Conservation (phyloP, 2,113 vertebrate species). For the Hypomesus transpacificus region DNA sequence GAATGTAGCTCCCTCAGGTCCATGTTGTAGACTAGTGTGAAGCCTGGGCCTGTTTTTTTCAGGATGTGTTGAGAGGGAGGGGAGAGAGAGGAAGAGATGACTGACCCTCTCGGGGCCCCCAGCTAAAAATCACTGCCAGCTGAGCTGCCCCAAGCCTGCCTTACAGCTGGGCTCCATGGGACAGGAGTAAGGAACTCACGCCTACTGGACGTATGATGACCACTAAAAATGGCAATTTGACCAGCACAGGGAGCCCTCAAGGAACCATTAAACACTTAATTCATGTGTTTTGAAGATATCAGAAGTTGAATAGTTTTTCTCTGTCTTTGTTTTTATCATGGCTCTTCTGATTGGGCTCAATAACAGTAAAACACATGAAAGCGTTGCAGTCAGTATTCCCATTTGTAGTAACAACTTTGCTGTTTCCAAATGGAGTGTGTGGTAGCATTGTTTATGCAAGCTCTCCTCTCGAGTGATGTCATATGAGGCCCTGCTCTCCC, state of each 20-base stretch:
- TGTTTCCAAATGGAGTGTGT: not conserved
- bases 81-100: constrained; percentile 30
- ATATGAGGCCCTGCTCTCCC: constrained; percentile 16
- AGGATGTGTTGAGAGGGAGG: constrained; percentile 52
- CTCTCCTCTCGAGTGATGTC: constrained; percentile 20
- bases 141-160: constrained; percentile 52
- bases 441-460: not conserved
- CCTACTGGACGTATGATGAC: too few relatives aligned
- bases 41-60: constrained; percentile 59
- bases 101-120: constrained; percentile 35
- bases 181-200: too few relatives aligned
- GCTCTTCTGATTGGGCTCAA: too few relatives aligned
- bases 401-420: constrained; percentile 3
- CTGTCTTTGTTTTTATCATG: too few relatives aligned
- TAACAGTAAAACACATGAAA: too few relatives aligned
- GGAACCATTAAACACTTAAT: too few relatives aligned
- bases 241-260: too few relatives aligned
- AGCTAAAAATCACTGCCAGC: constrained; percentile 67
- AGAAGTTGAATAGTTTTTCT: too few relatives aligned
- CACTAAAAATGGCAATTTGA: too few relatives aligned
- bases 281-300: too few relatives aligned
- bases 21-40: constrained; percentile 56
- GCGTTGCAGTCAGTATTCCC: too few relatives aligned
- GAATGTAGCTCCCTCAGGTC: constrained; percentile 66
- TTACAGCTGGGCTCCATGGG: constrained; percentile 4